Evolutionary conservation across 2,113 vertebrate species (phyloP).

Genomic region (Salvelinus fontinalis): DNA sequence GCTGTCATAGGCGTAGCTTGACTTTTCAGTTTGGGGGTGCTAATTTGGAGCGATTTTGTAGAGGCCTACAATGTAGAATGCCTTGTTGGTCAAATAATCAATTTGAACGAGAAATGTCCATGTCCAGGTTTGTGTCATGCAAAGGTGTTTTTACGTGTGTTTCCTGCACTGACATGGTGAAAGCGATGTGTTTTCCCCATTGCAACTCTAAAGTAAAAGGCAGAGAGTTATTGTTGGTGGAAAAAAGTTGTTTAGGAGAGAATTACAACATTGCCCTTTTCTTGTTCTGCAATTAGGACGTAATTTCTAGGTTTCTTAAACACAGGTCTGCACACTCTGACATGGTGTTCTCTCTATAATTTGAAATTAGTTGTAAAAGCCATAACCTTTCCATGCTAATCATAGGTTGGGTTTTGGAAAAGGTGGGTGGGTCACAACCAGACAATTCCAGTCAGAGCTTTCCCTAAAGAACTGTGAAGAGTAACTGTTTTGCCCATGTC

Average conservation of each 20-base stretch:
- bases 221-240: constrained; percentile 44
- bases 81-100: no score
- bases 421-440: background rate
- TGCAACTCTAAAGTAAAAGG: constrained; percentile 25
- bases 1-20: no score
- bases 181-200: constrained; percentile 41
- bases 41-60: no score
- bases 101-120: no score
- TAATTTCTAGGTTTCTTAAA: constrained; percentile 52
- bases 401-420: constrained; percentile 18
- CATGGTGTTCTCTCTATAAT: constrained; percentile 49
- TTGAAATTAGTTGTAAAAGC: constrained; percentile 54
- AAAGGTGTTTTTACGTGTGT: background rate
- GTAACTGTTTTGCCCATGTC: no score
- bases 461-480: background rate
- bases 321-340: constrained; percentile 34
- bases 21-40: no score
- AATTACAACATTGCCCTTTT: constrained; percentile 48
- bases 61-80: no score
- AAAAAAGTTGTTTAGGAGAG: constrained; percentile 42
- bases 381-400: constrained; percentile 35
- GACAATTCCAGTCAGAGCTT: background rate
- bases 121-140: background rate
- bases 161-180: background rate
- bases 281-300: constrained; percentile 55